These are phyloP conservation scores for Acromyrmex charruanus DNA, from an alignment of 1,140 invertebrate species.

Conservation along the genomic window DNA sequence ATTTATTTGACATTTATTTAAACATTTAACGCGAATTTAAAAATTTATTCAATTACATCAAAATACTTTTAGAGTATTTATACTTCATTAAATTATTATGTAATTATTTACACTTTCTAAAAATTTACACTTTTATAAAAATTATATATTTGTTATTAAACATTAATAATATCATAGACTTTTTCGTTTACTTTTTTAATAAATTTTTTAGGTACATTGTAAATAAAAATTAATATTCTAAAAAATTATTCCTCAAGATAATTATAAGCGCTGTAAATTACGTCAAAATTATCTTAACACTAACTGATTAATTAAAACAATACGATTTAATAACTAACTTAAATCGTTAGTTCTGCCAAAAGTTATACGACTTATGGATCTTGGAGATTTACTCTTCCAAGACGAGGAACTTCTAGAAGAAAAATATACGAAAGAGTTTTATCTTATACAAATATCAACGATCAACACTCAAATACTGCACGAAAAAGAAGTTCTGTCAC, in stretches of 20 bases:
- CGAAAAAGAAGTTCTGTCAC: conserved; percentile 39
- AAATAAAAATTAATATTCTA: neutral
- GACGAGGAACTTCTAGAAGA: conserved; percentile 14
- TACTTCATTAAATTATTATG: neutral
- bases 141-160: neutral
- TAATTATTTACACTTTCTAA: neutral
- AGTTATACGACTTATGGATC: conserved; percentile 4
- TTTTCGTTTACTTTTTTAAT: neutral
- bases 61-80: neutral
- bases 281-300: neutral
- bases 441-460: conserved; percentile 45
- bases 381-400: neutral
- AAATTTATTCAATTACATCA: neutral
- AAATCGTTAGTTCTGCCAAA: neutral
- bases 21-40: neutral
- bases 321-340: neutral
- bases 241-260: neutral
- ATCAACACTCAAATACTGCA: conserved; percentile 40
- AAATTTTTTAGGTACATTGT: neutral
- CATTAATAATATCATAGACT: neutral
- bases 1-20: neutral
- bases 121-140: neutral
- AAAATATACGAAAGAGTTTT: conserved; percentile 25
- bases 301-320: conserved; percentile 2
- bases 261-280: neutral